Percentiles rank a stretch among this genome's conserved stretches.
Conservation (phyloP, 2,113 vertebrate genomes). For the Phodopus roborovskii region DNA sequence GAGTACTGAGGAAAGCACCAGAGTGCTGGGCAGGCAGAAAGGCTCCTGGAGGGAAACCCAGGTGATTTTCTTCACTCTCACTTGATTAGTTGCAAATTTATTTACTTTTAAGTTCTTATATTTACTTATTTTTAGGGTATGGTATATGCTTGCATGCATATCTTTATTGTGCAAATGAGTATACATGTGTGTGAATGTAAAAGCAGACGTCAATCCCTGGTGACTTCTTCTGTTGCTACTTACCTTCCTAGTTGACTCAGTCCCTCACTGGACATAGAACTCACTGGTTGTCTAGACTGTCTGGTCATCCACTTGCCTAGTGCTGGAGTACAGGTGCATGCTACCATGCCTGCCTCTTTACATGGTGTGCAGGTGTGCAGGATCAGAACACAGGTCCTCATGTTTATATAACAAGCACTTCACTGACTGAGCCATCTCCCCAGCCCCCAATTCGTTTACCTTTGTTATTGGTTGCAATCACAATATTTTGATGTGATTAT, state of each 20-base stretch:
- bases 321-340: too few species aligned
- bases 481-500: neutral
- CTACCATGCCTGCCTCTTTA: neutral
- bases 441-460: neutral
- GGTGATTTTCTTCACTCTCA: neutral
- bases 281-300: neutral
- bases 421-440: neutral
- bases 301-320: neutral
- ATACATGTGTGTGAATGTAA: too few species aligned
- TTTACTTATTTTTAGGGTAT: neutral
- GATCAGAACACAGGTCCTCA: neutral
- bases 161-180: neutral
- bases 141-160: neutral
- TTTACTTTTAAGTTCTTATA: neutral
- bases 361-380: accelerated
- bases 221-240: neutral
- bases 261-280: neutral
- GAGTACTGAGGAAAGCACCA: too few species aligned
- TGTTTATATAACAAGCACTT: neutral
- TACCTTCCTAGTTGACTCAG: neutral
- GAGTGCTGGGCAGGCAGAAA: neutral
- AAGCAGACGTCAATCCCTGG: neutral
- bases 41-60: neutral
- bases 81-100: neutral
- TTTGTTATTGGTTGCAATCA: neutral